Evolutionary conservation across 2,888 invertebrate genomes (phyloP).

Genomic region (Zonitis immaculata): DNA sequence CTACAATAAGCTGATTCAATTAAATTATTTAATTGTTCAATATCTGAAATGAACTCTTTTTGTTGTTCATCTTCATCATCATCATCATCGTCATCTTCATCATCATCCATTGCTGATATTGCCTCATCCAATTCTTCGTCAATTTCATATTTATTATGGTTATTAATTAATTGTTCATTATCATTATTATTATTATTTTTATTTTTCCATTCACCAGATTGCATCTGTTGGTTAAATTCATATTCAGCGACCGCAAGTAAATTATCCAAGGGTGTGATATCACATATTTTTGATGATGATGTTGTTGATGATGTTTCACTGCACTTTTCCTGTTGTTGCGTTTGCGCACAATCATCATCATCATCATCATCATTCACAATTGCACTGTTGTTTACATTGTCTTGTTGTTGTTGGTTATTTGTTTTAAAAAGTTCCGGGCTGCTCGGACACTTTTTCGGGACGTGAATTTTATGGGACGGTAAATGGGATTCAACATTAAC

Average conservation of each 20-base stretch:
- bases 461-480: conserved; percentile 59
- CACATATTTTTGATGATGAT: conserved; percentile 44
- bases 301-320: no score
- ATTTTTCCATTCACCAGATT: conserved; percentile 43
- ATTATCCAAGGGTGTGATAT: conserved; percentile 56
- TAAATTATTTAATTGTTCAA: conserved; percentile 39
- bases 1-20: conserved; percentile 38
- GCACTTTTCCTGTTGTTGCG: conserved; percentile 45
- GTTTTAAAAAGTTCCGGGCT: conserved; percentile 26
- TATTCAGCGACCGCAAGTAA: conserved; percentile 61
- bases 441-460: conserved; percentile 46
- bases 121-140: conserved; percentile 3
- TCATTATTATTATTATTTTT: conserved; percentile 4
- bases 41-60: conserved; percentile 34
- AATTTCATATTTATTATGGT: conserved; percentile 5
- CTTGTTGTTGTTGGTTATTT: conserved; percentile 27
- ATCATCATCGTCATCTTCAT: conserved; percentile 20
- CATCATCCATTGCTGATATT: conserved; percentile 15
- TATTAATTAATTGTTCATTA: neutral
- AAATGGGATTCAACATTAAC: conserved; percentile 58
- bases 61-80: conserved; percentile 24
- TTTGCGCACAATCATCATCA: conserved; percentile 35
- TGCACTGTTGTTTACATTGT: conserved; percentile 47
- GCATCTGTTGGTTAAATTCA: conserved; percentile 58
- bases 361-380: conserved; percentile 30